These are phyloP conservation scores for Dipodomys ordii DNA, from an alignment of 2,113 vertebrate genomes.

Conservation along the genomic window DNA sequence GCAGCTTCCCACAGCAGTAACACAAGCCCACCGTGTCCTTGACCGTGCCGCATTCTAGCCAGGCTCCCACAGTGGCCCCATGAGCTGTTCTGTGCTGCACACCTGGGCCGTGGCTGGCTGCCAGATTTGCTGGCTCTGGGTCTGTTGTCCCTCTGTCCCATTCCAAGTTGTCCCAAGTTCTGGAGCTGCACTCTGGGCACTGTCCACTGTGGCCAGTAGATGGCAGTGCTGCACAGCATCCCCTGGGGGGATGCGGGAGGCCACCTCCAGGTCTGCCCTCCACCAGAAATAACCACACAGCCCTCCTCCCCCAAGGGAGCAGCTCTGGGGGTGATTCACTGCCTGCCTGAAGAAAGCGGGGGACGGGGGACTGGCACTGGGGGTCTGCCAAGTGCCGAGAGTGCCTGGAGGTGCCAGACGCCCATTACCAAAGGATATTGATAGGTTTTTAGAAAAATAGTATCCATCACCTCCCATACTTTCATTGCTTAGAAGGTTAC, in stretches of 20 bases:
- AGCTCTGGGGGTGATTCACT: too few species aligned
- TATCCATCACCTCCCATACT: neutral
- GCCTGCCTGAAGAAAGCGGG: too few species aligned
- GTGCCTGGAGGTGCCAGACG: too few species aligned
- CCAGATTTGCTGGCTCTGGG: neutral
- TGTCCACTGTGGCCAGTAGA: slow-evolving; percentile 33
- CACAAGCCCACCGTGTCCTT: neutral
- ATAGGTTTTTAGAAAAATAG: neutral
- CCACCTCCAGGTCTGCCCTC: too few species aligned
- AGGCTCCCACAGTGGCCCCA: fast-evolving
- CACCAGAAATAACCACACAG: too few species aligned
- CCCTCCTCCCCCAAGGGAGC: too few species aligned
- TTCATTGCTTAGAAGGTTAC: neutral
- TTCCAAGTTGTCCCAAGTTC: neutral
- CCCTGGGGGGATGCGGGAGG: fast-evolving
- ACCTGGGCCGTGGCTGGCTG: neutral
- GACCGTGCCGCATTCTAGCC: neutral
- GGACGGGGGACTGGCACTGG: too few species aligned
- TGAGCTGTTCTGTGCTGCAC: neutral
- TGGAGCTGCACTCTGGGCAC: too few species aligned
- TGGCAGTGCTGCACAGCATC: slow-evolving; percentile 15
- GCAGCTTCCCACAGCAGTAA: neutral
- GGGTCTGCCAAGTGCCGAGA: too few species aligned
- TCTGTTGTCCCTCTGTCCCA: neutral
- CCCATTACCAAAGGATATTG: neutral